Evolutionary conservation across 2,797 vertebrate species (phyloP), one percentile per base, ranked within the genome.

Genomic region (Sebastolobus altivelis): DNA sequence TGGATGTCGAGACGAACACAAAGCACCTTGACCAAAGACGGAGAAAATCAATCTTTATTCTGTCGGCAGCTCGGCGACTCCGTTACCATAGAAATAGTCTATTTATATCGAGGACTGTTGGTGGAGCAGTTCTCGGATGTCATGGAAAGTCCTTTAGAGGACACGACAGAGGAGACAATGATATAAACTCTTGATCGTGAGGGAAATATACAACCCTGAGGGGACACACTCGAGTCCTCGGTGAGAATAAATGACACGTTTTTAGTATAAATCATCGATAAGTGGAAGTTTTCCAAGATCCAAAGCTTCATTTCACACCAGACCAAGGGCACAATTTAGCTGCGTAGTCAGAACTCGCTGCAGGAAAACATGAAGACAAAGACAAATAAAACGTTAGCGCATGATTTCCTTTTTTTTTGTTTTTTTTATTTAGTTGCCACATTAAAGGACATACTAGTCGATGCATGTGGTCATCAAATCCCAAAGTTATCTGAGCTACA

Each of bases 131-230:
- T 85, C 90, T 93, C 91, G 0, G 68, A 22, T 94, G 89, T 88
- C 93, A 81, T 62, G 54, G 67, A 88, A 84, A 83, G 90, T 90
- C 88, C 88, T 93, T 93, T 85, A 79, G 84, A 88, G 84, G 89
- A 72, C 84, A 33, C 0, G 16, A 38, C 67, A 78, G 79, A 79
- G 67, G 80, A 91, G 72, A 77, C 65, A 27, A 8, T 16, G 67
- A 55, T 68, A 68, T 10, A 68, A 59, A 77, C 59, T 59, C 61
- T 46, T 14, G 20, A n/a, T n/a, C n/a, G 13, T 14, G 35, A 52
- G n/a, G n/a, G 29, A 35, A 37, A 54, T 37, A 8, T 20, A n/a
- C 13, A 37, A 46, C 65, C 63, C 49, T 0, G 18, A 81, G 55
- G 13, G 1, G 78, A 33, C 14, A 66, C 14, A 66, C 16, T 4